Conservation (phyloP, 2,888 invertebrate species). For the Agrilus cyanescens region DNA sequence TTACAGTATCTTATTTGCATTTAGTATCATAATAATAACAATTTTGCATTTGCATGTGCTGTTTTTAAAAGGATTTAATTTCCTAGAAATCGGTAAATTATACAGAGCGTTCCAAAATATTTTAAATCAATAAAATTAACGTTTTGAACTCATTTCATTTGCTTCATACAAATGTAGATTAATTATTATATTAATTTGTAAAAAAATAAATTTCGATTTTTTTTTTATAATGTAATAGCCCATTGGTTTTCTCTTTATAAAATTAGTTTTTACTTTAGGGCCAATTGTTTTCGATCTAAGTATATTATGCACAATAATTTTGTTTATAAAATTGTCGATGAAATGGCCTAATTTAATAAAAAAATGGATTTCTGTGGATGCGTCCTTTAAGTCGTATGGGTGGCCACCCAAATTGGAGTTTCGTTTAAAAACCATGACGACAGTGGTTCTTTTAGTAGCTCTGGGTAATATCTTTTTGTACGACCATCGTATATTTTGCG, state of each 20-base stretch:
- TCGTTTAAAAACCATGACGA: slow-evolving; percentile 29
- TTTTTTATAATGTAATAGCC: slow-evolving; percentile 5
- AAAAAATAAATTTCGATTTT: too few species aligned
- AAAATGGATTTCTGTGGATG: slow-evolving; percentile 33
- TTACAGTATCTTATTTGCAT: slow-evolving; percentile 5
- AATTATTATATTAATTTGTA: too few species aligned
- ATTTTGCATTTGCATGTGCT: background rate
- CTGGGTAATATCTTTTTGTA: slow-evolving; percentile 22
- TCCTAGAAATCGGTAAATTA: too few species aligned
- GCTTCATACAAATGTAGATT: too few species aligned
- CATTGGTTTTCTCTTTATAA: background rate
- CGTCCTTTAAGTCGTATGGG: slow-evolving; percentile 25
- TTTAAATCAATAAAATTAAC: too few species aligned
- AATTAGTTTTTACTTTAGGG: slow-evolving; percentile 21
- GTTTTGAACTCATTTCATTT: too few species aligned
- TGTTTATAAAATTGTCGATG: slow-evolving; percentile 40
- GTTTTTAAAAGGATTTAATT: too few species aligned
- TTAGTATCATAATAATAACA: slow-evolving; percentile 1
- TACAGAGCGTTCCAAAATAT: too few species aligned
- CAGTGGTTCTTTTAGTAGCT: slow-evolving; percentile 29
- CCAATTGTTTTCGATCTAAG: slow-evolving; percentile 44
- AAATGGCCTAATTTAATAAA: slow-evolving; percentile 35
- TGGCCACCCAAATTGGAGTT: slow-evolving; percentile 19
- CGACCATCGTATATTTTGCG: background rate
- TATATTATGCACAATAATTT: slow-evolving; percentile 38